Evolutionary conservation across 2,113 vertebrate species (phyloP), one percentile per base, ranked within the genome.

Genomic region (Phaethon lepturus): DNA sequence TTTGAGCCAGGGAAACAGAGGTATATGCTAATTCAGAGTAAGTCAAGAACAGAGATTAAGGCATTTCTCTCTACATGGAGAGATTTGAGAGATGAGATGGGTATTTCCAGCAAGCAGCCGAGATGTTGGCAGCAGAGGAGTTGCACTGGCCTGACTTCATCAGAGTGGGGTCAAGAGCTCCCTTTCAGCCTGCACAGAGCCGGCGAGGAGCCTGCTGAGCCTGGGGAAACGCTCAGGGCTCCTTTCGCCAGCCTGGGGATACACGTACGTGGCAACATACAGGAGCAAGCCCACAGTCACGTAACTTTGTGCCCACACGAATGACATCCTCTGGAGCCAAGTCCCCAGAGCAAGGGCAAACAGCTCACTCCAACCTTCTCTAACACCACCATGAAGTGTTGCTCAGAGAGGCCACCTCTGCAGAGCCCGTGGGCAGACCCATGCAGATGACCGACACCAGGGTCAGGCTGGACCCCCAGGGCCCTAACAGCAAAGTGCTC

Each of bases 371-470:
- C 75, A 49, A 23, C 58, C 24, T 49, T 6, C 59, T 11, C 59
- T 3, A 17, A 10, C 35, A 7, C 44, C 31, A 33, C 40, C 42
- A 11, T 1, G 9, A 25, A 17, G 11, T 0, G 7, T 2, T 29
- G 13, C 49, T 28, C 24, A n/a, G 40, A 44, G 26, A 17, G 44
- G 20, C 50, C 31, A 19, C 29, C n/a, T 25, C 76, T 17, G 6
- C 67, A 59, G 68, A 35, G 10, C 22, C 52, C 29, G 2, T 1
- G 3, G 47, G 62, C 31, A 78, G 40, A 28, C 6, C 40, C 58
- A 25, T 1, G 4, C 31, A 40, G 56, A 45, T 18, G 60, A 35
- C 28, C 33, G 33, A 31, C 49, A 9, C n/a, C 4, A 4, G 17
- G 31, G 40, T 11, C 47, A 49, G 25, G 29, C 26, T 63, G 58